Evolutionary conservation across 2,888 invertebrate species (phyloP), one percentile per base, ranked within the genome.

Genomic region (Ecdyonurus torrentis): DNA sequence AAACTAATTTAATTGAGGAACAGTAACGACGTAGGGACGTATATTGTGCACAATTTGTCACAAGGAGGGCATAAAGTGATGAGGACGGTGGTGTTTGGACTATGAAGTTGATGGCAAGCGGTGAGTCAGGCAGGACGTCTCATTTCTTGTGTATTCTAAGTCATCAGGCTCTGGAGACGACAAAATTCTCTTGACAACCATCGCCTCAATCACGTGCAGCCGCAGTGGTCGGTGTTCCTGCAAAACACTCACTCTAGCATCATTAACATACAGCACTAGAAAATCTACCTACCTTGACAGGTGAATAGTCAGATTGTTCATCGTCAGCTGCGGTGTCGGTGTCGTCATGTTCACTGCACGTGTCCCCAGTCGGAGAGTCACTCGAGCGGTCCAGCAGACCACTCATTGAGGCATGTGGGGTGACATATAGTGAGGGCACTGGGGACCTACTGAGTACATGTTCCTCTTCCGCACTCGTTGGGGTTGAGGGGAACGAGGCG

Each of bases 371-470:
- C 3, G 19, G n/a, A 10, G 55, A 20, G 55, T 55, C 55, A n/a
- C n/a, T n/a, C 19, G 19, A 20, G 55, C 19, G 22, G 19, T 20
- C 19, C 55, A 55, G 20, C 58, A 63, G 63, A 18, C 52, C 37
- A 7, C 60, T 59, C 25, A 63, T 50, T 53, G 63, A 63, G 19
- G 63, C 63, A 23, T 63, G 63, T 15, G 63, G 63, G 25, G 63
- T 63, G 18, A 60, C 61, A 60, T 63, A 63, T 10, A 63, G 63
- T 10, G 63, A 63, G 19, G 60, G 52, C 61, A 25, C 24, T 25
- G 25, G 20, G 20, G 20, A 18, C 19, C 10, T 22, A 19, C 1
- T 23, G 52, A 10, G 61, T 3, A 52, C 50, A 52, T 52, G 18
- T 23, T 2, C 50, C 23, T 24, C 25, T 53, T 37, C 37, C 37